Conservation (phyloP, 1,140 invertebrate genomes). For the Pseudomyrmex dendroicus region DNA sequence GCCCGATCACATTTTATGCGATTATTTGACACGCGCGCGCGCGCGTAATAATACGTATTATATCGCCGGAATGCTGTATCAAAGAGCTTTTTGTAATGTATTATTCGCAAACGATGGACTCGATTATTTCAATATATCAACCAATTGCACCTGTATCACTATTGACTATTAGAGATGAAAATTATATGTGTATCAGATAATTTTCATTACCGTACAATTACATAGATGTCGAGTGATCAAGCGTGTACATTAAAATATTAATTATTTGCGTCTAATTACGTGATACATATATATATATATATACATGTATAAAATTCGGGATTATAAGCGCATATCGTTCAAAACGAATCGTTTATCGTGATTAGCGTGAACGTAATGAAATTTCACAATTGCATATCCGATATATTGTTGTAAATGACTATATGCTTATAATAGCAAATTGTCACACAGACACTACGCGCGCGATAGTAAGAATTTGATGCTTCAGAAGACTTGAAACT, state of each 20-base stretch:
- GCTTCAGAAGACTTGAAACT: too few relatives aligned
- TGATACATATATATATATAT: too few relatives aligned
- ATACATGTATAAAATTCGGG: too few relatives aligned
- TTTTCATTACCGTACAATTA: constrained; percentile 21
- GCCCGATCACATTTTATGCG: neutral
- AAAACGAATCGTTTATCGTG: neutral
- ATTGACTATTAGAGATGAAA: neutral
- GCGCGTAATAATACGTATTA: constrained; percentile 13
- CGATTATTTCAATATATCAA: constrained; percentile 25
- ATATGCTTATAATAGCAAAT: too few relatives aligned
- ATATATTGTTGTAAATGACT: too few relatives aligned
- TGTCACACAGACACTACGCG: neutral
- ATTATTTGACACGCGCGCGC: constrained; percentile 7
- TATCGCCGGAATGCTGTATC: neutral
- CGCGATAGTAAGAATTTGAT: neutral
- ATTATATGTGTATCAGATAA: neutral
- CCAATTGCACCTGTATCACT: constrained; percentile 1
- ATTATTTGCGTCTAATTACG: constrained; percentile 7
- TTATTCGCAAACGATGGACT: constrained; percentile 28
- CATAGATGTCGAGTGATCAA: neutral
- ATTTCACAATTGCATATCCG: too few relatives aligned
- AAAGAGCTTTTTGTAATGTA: constrained; percentile 24
- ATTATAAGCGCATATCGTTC: neutral
- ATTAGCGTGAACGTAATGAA: neutral
- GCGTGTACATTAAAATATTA: neutral